A percentile compares a stretch with the other conserved stretches of the same genome.
phyloP scores from a whole-genome alignment of 2,797 vertebrate genomes.

The Tokudaia tokunoshimensis region DNA sequence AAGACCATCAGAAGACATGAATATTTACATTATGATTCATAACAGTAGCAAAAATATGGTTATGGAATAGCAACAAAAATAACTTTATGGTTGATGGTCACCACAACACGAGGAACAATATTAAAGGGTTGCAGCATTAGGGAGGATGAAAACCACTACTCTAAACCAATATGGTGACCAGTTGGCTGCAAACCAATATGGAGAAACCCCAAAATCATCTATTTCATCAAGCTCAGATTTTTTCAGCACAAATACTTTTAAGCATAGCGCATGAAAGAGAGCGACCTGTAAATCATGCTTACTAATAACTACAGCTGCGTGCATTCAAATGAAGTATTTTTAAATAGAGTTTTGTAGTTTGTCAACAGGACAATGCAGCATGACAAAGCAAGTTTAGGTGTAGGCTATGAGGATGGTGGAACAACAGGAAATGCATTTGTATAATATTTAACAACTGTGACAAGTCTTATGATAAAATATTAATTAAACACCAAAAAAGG shows the following conservation, averaged over 20 bases:
- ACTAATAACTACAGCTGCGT: neutral
- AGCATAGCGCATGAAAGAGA: neutral
- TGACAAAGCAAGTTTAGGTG: neutral
- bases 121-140: neutral
- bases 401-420: neutral
- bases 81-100: neutral
- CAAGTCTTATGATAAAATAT: neutral
- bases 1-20: neutral
- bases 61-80: neutral
- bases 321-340: neutral
- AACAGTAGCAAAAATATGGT: neutral
- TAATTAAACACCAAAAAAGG: neutral
- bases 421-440: neutral
- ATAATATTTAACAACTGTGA: neutral
- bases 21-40: neutral
- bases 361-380: neutral
- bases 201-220: neutral
- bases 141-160: neutral
- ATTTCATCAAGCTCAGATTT: neutral
- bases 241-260: neutral
- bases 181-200: neutral
- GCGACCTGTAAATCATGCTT: no score
- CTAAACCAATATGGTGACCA: neutral
- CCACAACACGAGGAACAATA: neutral
- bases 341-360: neutral